Percentiles rank a stretch among this genome's conserved stretches.
Conservation (phyloP, 2,113 vertebrate species). For the Piaya cayana region DNA sequence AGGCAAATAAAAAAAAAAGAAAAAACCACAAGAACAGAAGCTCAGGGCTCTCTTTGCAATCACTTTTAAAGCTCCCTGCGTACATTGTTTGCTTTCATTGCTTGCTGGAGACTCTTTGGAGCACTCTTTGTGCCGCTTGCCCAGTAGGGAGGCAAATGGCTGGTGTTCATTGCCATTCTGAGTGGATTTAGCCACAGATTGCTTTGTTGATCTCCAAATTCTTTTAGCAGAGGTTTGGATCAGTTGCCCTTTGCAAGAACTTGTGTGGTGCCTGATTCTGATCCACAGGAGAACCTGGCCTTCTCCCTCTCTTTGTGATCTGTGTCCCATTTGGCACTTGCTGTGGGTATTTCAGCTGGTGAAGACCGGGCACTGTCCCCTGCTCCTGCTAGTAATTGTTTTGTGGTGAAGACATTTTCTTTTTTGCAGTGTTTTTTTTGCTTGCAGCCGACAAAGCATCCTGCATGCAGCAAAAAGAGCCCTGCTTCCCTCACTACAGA, state of each 20-base stretch:
- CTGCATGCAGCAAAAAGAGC: neutral
- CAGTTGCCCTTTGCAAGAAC: neutral
- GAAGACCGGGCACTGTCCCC: neutral
- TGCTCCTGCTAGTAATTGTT: neutral
- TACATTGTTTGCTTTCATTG: neutral
- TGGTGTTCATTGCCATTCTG: neutral
- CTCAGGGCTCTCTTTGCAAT: conserved; percentile 25
- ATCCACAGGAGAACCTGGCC: neutral
- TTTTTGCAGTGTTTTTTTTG: neutral
- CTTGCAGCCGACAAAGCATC: neutral
- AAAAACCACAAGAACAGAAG: neutral
- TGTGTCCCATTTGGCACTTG: accelerated
- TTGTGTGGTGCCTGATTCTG: neutral
- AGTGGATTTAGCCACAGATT: neutral
- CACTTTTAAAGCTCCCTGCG: conserved; percentile 10
- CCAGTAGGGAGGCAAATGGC: neutral
- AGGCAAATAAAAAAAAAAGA: neutral
- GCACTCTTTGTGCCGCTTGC: neutral
- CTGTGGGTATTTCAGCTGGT: neutral
- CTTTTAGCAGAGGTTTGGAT: neutral
- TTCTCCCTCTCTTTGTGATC: neutral
- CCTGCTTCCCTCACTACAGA: neutral
- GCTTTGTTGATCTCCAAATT: neutral
- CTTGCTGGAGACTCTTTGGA: conserved; percentile 7
- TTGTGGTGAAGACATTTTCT: neutral